Conservation (phyloP, 2,797 vertebrate species). For the Coreius guichenoti region DNA sequence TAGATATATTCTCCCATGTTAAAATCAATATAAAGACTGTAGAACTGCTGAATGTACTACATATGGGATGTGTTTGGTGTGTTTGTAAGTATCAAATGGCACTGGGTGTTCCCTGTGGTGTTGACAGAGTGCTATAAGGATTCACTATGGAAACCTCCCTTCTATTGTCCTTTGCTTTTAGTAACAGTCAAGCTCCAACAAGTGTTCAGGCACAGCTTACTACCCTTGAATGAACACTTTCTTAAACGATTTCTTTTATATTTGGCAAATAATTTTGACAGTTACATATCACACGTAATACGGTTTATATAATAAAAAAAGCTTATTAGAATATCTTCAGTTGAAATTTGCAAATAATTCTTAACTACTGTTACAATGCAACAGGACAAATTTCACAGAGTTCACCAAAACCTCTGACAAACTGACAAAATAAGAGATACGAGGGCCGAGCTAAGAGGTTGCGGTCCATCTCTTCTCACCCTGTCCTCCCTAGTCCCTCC, state of each 20-base stretch:
- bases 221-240: neutral
- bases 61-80: neutral
- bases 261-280: slow-evolving; percentile 31
- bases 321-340: neutral
- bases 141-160: slow-evolving; percentile 61
- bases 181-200: slow-evolving; percentile 64
- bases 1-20: neutral
- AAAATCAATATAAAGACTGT: slow-evolving; percentile 10
- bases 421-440: neutral
- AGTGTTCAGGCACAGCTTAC: slow-evolving; percentile 60
- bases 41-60: slow-evolving; percentile 25
- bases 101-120: slow-evolving; percentile 46
- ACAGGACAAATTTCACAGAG: neutral
- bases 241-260: slow-evolving; percentile 41
- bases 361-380: neutral
- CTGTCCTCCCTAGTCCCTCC: slow-evolving; percentile 42
- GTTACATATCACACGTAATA: neutral
- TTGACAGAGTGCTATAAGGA: slow-evolving; percentile 58
- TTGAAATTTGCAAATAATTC: neutral
- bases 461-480: slow-evolving; percentile 31
- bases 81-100: slow-evolving; percentile 47
- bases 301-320: neutral
- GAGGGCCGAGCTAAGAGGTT: slow-evolving; percentile 8
- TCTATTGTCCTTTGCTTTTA: slow-evolving; percentile 60
- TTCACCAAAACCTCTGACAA: slow-evolving; percentile 30